Percentiles rank a stretch among this genome's conserved stretches.
phyloP scores from a whole-genome alignment of 2,113 vertebrate species.

The Ellobius talpinus region DNA sequence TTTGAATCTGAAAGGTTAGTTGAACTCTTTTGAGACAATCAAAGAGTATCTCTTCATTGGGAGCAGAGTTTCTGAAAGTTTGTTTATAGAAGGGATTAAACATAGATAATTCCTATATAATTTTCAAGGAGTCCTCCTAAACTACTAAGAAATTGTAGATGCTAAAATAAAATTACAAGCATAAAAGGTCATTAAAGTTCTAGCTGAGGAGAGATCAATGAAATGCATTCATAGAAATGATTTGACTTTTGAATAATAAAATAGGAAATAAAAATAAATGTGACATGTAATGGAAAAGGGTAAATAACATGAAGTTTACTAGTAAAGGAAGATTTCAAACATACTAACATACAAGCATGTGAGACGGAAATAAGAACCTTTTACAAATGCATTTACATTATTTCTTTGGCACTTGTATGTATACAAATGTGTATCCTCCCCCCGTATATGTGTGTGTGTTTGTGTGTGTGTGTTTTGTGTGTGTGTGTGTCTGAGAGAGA shows the following conservation, averaged over 20 bases:
- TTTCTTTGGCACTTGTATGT: neutral
- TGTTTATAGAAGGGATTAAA: neutral
- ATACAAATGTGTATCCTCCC: neutral
- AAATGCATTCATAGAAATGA: neutral
- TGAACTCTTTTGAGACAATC: neutral
- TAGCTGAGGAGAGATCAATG: neutral
- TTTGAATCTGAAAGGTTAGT: constrained; percentile 36
- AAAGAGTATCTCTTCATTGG: neutral
- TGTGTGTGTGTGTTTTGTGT: neutral
- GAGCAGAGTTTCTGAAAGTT: neutral
- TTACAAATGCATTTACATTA: neutral
- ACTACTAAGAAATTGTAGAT: neutral
- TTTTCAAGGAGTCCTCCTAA: neutral
- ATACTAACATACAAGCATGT: neutral
- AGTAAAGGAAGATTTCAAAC: neutral
- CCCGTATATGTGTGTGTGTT: neutral
- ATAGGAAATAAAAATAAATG: neutral
- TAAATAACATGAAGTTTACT: neutral
- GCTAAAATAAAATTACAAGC: constrained; percentile 34
- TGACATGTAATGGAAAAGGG: neutral
- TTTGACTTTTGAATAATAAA: neutral
- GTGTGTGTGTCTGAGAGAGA: too few species aligned
- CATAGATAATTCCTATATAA: neutral
- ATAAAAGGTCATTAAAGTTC: neutral
- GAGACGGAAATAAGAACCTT: neutral